A percentile compares a stretch with the other conserved stretches of the same genome.
Evolutionary conservation across 2,113 vertebrate genomes (phyloP).

Genomic region (Sceloporus tristichus): DNA sequence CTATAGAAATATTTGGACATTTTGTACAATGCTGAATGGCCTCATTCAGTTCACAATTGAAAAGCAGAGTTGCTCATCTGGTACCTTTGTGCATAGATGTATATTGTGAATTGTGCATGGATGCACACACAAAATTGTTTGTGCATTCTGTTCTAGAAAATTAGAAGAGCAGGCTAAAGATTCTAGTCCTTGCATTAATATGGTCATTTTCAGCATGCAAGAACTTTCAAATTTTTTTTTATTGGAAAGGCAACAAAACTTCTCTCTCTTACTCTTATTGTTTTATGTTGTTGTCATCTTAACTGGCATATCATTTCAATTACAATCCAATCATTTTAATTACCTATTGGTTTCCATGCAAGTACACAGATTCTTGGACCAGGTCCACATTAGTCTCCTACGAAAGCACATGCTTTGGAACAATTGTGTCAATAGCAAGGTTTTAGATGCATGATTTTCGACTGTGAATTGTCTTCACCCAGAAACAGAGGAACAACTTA

Average conservation of each 20-base stretch:
- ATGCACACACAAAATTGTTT: background rate
- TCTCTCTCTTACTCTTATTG: background rate
- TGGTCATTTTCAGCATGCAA: background rate
- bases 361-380: background rate
- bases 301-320: background rate
- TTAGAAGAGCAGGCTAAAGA: background rate
- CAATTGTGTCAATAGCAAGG: background rate
- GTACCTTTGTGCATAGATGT: too few species aligned
- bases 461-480: background rate
- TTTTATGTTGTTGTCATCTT: background rate
- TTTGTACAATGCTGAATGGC: too few species aligned
- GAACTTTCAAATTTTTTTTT: background rate
- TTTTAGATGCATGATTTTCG: background rate
- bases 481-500: too few species aligned
- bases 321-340: background rate
- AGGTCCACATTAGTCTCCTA: background rate
- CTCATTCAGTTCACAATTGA: too few species aligned
- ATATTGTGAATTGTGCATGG: background rate
- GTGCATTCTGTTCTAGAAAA: background rate
- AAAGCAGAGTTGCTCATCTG: too few species aligned
- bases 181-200: background rate
- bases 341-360: background rate
- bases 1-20: too few species aligned
- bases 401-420: background rate
- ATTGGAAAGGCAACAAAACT: background rate